Percentiles rank a stretch among this genome's conserved stretches.
Evolutionary conservation across 2,888 invertebrate species (phyloP).

Genomic region (Latrodectus elegans): DNA sequence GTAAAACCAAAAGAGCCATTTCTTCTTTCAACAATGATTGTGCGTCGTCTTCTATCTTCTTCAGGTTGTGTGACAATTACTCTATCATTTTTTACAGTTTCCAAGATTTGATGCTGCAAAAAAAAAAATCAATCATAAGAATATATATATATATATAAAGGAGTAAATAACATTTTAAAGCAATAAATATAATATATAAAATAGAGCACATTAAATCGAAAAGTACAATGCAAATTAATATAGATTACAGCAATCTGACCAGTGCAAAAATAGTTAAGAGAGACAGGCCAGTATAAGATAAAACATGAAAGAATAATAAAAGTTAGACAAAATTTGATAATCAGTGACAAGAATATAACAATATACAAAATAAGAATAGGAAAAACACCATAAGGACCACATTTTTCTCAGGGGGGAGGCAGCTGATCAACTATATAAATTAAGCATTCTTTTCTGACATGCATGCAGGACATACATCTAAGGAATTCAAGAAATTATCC

Average conservation of each 20-base stretch:
- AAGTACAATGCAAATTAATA: too few relatives aligned
- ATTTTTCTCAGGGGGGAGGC: too few relatives aligned
- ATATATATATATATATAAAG: too few relatives aligned
- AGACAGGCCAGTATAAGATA: neutral
- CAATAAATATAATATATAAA: neutral
- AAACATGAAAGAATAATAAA: neutral
- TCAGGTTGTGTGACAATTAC: conserved; percentile 84
- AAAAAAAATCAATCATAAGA: neutral
- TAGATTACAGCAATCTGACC: neutral
- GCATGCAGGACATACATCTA: too few relatives aligned
- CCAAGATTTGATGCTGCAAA: conserved; percentile 67
- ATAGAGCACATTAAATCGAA: too few relatives aligned
- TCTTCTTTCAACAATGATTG: conserved; percentile 89
- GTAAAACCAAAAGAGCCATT: conserved; percentile 96
- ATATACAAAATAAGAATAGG: neutral
- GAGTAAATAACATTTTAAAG: neutral
- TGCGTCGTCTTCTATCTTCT: conserved; percentile 90
- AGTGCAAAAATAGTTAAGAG: neutral
- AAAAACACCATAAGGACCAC: neutral
- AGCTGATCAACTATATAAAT: too few relatives aligned
- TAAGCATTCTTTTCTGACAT: too few relatives aligned
- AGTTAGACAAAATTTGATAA: neutral
- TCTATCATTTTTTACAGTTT: conserved; percentile 78
- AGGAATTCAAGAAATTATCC: too few relatives aligned
- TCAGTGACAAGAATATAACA: neutral